These are phyloP conservation scores for Oncorhynchus masou DNA, from an alignment of 2,113 vertebrate species.

Conservation along the genomic window DNA sequence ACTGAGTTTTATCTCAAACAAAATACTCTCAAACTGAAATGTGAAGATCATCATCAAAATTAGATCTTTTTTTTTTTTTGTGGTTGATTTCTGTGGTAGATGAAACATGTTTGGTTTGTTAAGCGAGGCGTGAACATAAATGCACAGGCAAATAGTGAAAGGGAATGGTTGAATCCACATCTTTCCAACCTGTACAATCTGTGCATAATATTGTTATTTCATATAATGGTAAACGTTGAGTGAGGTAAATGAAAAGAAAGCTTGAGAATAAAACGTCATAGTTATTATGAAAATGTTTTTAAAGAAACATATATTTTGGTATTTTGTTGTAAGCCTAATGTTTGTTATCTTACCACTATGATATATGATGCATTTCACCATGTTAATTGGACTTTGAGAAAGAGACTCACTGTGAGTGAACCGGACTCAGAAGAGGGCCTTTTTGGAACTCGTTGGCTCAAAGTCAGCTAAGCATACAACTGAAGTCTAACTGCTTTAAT, in stretches of 20 bases:
- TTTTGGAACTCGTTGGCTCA: constrained; percentile 45
- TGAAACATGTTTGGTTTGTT: neutral
- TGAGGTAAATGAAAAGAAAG: neutral
- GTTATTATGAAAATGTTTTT: too few species aligned
- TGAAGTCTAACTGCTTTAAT: constrained; percentile 59
- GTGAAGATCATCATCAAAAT: neutral
- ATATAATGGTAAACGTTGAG: neutral
- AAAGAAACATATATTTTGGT: too few species aligned
- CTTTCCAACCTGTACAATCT: neutral
- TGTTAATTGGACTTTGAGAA: constrained; percentile 57
- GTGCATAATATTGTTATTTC: neutral
- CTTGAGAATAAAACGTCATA: too few species aligned
- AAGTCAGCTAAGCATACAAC: constrained; percentile 60
- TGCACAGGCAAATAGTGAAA: neutral
- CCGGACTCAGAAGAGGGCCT: constrained; percentile 32
- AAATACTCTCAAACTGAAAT: neutral
- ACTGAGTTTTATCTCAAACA: neutral
- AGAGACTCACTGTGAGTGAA: constrained; percentile 21
- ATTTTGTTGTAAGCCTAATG: too few species aligned
- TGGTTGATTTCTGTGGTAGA: too few species aligned
- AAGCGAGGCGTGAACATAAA: neutral
- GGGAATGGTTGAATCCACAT: neutral
- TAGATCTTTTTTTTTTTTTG: neutral
- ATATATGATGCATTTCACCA: constrained; percentile 10
- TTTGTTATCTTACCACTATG: too few species aligned